Percentiles rank a stretch among this genome's conserved stretches.
Conservation (phyloP, 2,888 invertebrate genomes). For the Villa cingulata region DNA sequence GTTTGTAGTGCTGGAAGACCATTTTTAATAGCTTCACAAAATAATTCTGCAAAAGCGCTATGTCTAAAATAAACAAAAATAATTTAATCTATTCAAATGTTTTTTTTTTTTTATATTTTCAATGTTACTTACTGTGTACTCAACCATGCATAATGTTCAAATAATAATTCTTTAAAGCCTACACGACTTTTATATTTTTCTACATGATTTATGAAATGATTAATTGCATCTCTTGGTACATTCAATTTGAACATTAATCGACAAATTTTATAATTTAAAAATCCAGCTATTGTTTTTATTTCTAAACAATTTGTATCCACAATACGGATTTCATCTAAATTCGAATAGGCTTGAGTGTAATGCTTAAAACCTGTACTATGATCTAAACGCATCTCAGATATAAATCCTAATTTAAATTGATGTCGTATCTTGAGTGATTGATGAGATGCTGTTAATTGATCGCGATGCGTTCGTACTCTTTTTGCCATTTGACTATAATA, state of each 20-base stretch:
- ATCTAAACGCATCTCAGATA: conserved; percentile 88
- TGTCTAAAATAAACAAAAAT: conserved; percentile 33
- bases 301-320: conserved; percentile 86
- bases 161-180: conserved; percentile 72
- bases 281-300: conserved; percentile 87
- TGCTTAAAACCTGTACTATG: conserved; percentile 71
- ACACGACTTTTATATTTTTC: conserved; percentile 71
- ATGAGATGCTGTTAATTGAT: conserved; percentile 80
- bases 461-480: conserved; percentile 74
- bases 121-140: conserved; percentile 64
- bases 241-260: conserved; percentile 77
- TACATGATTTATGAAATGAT: conserved; percentile 83
- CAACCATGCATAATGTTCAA: conserved; percentile 94
- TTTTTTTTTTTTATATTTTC: not conserved
- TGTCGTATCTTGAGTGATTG: conserved; percentile 87
- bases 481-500: conserved; percentile 86
- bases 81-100: not conserved
- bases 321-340: conserved; percentile 74
- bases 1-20: conserved; percentile 89
- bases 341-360: conserved; percentile 79
- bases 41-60: conserved; percentile 81
- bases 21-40: conserved; percentile 86
- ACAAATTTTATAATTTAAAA: conserved; percentile 92
- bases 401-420: conserved; percentile 92
- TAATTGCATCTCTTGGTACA: conserved; percentile 85